Percentiles rank a stretch among this genome's conserved stretches.
Evolutionary conservation across 1,140 invertebrate genomes (phyloP).

Genomic region (Drosophila pseudoananassae): DNA sequence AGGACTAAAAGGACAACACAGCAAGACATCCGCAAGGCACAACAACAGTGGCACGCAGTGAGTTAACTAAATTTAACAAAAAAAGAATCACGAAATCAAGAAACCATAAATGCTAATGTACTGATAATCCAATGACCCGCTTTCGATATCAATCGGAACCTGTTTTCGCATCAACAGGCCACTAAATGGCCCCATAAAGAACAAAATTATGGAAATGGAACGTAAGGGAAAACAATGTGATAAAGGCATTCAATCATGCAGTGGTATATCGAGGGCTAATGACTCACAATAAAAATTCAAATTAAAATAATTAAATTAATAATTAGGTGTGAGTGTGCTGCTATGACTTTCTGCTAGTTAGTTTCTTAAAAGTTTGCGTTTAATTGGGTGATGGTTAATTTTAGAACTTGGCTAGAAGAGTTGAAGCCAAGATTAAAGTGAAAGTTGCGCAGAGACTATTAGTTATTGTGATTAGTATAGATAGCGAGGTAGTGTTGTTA

Average conservation of each 20-base stretch:
- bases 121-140: constrained; percentile 41
- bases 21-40: constrained; percentile 48
- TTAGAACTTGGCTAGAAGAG: constrained; percentile 30
- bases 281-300: constrained; percentile 3
- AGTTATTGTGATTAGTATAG: constrained; percentile 45
- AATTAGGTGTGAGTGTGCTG: constrained; percentile 61
- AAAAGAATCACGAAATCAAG: constrained; percentile 27
- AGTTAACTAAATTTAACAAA: constrained; percentile 15
- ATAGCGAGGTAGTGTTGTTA: constrained; percentile 32
- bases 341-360: constrained; percentile 51
- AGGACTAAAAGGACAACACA: constrained; percentile 30
- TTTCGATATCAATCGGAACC: constrained; percentile 35
- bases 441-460: constrained; percentile 36
- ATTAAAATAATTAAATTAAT: neutral
- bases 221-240: constrained; percentile 23
- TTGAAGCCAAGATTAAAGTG: constrained; percentile 44
- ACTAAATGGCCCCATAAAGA: constrained; percentile 12
- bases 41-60: constrained; percentile 31
- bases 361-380: constrained; percentile 19
- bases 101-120: constrained; percentile 21
- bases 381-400: constrained; percentile 30
- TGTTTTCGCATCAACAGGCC: constrained; percentile 23
- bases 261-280: constrained; percentile 16
- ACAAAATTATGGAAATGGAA: constrained; percentile 37
- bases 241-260: constrained; percentile 37